A percentile compares a stretch with the other conserved stretches of the same genome.
phyloP scores from a whole-genome alignment of 2,113 vertebrate genomes.

The Sebastes schlegelii region DNA sequence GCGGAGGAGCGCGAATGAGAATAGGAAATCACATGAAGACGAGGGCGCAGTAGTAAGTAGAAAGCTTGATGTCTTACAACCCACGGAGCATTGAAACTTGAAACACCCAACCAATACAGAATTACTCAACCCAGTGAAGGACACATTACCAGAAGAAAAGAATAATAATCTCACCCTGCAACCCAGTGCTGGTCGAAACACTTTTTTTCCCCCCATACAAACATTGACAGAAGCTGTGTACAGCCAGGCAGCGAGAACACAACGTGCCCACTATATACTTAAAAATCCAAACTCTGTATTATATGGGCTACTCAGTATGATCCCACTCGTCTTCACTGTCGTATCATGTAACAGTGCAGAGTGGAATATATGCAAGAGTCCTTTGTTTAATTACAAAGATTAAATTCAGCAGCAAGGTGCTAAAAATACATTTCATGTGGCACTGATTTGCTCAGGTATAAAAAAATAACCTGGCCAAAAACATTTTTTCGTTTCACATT shows the following conservation, averaged over 20 bases:
- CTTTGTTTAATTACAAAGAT: conserved; percentile 58
- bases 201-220: conserved; percentile 64
- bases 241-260: conserved; percentile 73
- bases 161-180: conserved; percentile 35
- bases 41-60: conserved; percentile 54
- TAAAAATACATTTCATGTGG: conserved; percentile 57
- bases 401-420: conserved; percentile 50
- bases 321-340: conserved; percentile 46
- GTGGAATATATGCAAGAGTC: background rate
- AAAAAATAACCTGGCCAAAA: conserved; percentile 18
- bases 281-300: conserved; percentile 35
- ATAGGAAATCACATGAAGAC: conserved; percentile 72
- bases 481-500: conserved; percentile 37
- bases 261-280: conserved; percentile 51
- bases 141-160: conserved; percentile 55
- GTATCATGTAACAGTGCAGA: background rate
- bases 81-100: conserved; percentile 59
- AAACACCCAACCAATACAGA: conserved; percentile 73
- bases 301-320: conserved; percentile 54
- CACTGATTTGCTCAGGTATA: conserved; percentile 24
- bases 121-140: conserved; percentile 63
- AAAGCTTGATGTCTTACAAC: conserved; percentile 73
- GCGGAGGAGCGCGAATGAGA: conserved; percentile 50
- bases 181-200: conserved; percentile 64
- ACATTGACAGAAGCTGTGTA: conserved; percentile 75